Conservation (phyloP, 2,797 vertebrate species). For the Macropus fuliginosus region DNA sequence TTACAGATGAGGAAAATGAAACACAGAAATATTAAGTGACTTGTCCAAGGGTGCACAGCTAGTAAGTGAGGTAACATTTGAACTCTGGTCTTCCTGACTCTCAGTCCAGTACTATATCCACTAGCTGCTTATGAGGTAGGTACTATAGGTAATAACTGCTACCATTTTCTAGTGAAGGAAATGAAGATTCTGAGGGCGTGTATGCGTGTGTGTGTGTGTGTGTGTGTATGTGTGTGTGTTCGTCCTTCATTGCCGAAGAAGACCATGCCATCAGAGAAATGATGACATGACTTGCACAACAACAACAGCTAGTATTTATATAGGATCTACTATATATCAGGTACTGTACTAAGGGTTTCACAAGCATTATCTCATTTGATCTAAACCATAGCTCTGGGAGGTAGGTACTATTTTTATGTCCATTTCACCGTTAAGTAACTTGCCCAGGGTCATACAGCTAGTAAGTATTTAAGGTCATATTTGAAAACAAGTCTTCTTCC, state of each 20-base stretch:
- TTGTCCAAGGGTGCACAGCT: background rate
- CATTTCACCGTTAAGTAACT: background rate
- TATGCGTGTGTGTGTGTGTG: too few species aligned
- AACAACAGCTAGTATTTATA: background rate
- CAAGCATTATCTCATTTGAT: background rate
- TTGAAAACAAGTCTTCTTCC: background rate
- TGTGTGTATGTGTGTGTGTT: too few species aligned
- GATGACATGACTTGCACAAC: background rate
- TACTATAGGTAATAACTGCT: background rate
- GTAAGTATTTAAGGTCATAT: background rate
- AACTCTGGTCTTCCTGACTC: background rate
- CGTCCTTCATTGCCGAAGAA: too few species aligned
- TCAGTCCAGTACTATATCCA: background rate
- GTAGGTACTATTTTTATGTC: background rate
- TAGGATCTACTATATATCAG: background rate
- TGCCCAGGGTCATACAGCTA: background rate
- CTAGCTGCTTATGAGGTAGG: background rate
- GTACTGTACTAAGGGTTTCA: background rate
- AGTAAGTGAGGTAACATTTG: background rate
- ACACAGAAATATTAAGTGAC: background rate
- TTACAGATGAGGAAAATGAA: background rate
- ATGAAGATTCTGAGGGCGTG: background rate
- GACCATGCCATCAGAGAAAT: too few species aligned
- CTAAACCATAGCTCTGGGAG: background rate
- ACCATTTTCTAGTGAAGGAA: background rate